Percentiles rank a stretch among this genome's conserved stretches.
phyloP scores from a whole-genome alignment of 2,113 vertebrate genomes.

The Nanorana parkeri region DNA sequence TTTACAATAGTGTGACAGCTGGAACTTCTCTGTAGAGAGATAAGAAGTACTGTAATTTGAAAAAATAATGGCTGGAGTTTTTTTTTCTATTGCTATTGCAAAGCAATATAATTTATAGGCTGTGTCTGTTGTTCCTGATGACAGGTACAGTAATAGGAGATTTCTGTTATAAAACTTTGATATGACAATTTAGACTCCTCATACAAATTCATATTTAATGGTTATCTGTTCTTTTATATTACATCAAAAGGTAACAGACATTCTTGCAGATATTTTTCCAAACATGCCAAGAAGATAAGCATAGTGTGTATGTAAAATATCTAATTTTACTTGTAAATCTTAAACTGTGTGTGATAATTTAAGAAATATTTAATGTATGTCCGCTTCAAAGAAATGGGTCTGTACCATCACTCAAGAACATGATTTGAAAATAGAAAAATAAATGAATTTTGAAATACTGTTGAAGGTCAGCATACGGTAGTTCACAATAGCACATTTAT shows the following conservation, averaged over 20 bases:
- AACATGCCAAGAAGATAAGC: slow-evolving; percentile 42
- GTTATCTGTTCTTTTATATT: slow-evolving; percentile 34
- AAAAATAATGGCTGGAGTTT: slow-evolving; percentile 7
- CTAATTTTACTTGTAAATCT: slow-evolving; percentile 22
- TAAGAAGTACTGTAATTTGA: slow-evolving; percentile 27
- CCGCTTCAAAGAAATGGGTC: background rate
- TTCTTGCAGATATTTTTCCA: slow-evolving; percentile 37
- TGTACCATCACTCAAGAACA: slow-evolving; percentile 3
- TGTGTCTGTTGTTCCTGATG: slow-evolving; percentile 36
- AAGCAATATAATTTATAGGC: slow-evolving; percentile 28
- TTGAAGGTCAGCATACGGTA: background rate
- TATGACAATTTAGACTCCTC: slow-evolving; percentile 34
- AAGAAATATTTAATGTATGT: slow-evolving; percentile 11
- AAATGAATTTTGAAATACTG: background rate
- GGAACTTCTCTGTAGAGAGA: slow-evolving; percentile 40
- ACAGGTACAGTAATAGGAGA: slow-evolving; percentile 52
- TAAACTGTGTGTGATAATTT: background rate
- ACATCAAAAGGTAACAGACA: slow-evolving; percentile 41
- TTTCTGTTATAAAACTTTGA: slow-evolving; percentile 50
- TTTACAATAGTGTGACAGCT: slow-evolving; percentile 46
- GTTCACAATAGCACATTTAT: too few relatives aligned
- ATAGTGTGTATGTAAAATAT: slow-evolving; percentile 23
- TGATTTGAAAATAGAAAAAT: slow-evolving; percentile 9
- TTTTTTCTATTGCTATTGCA: slow-evolving; percentile 48
- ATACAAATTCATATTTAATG: slow-evolving; percentile 13